A percentile compares a stretch with the other conserved stretches of the same genome.
Evolutionary conservation across 2,113 vertebrate species (phyloP).

Genomic region (Pluvianellus socialis): DNA sequence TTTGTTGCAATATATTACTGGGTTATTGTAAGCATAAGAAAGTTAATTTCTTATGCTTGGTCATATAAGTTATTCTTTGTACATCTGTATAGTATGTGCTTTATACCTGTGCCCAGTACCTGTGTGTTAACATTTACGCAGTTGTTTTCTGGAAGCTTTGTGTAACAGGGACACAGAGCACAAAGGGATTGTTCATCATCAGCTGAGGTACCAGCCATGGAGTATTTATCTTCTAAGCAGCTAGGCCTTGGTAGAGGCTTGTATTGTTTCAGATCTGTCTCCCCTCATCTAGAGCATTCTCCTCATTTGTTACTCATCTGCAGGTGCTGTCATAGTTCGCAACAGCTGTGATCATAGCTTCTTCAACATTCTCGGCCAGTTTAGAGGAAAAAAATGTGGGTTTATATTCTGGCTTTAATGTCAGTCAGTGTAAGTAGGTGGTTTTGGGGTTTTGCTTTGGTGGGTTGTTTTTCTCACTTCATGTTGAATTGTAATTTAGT

Average conservation of each 20-base stretch:
- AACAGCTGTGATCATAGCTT: background rate
- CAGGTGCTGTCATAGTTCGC: conserved; percentile 42
- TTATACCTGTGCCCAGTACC: background rate
- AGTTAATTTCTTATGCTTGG: background rate
- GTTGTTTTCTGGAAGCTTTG: background rate
- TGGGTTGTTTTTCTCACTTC: background rate
- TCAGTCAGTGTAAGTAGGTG: background rate
- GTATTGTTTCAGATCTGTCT: conserved; percentile 74
- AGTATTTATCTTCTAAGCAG: conserved; percentile 75
- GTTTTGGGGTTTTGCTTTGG: background rate
- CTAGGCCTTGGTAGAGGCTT: conserved; percentile 61
- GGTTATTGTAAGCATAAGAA: background rate
- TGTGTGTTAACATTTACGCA: background rate
- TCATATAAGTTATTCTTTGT: background rate
- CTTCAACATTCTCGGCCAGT: conserved; percentile 13
- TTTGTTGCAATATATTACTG: background rate
- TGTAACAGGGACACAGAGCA: background rate
- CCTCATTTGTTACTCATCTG: conserved; percentile 69
- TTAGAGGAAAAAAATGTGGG: background rate
- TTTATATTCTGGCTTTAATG: background rate
- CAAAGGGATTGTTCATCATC: conserved; percentile 68
- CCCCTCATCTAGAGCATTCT: conserved; percentile 55
- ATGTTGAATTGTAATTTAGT: background rate
- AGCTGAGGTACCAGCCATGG: conserved; percentile 39
- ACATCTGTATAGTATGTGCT: background rate